Evolutionary conservation across 2,888 invertebrate genomes (phyloP).

Genomic region (Xanthorhoe spadicearia): DNA sequence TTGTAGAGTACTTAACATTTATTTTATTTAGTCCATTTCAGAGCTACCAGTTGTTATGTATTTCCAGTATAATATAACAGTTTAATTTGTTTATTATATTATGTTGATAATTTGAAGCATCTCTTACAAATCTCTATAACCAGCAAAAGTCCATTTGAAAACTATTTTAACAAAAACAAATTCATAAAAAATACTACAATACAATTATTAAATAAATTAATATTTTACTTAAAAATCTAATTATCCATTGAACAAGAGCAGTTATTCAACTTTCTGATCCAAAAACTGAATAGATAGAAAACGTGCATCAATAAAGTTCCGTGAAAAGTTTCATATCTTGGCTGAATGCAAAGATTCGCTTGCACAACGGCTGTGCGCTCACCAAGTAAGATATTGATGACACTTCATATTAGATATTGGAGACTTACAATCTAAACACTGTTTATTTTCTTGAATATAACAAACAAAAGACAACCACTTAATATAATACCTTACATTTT

Average conservation of each 20-base stretch:
- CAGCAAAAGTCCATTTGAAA: no score
- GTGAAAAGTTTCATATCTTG: conserved; percentile 66
- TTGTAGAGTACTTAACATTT: neutral
- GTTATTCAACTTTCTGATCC: conserved; percentile 49
- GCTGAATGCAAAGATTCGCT: conserved; percentile 68
- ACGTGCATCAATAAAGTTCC: conserved; percentile 59
- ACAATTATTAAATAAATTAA: no score
- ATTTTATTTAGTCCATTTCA: no score
- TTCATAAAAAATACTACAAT: neutral
- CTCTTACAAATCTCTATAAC: no score
- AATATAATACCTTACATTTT: no score
- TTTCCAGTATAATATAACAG: no score
- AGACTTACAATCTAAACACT: conserved; percentile 21
- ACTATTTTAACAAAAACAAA: no score
- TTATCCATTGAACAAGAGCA: conserved; percentile 8
- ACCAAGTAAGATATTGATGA: conserved; percentile 42
- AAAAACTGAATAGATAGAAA: conserved; percentile 50
- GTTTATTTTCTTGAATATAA: conserved; percentile 16
- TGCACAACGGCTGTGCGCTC: conserved; percentile 55
- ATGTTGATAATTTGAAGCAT: no score
- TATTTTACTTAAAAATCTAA: conserved; percentile 19
- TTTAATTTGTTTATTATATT: no score
- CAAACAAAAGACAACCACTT: no score
- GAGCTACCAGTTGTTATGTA: no score
- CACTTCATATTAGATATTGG: conserved; percentile 34